Conservation (phyloP, 2,888 invertebrate genomes). For the Gnatocerus cornutus region DNA sequence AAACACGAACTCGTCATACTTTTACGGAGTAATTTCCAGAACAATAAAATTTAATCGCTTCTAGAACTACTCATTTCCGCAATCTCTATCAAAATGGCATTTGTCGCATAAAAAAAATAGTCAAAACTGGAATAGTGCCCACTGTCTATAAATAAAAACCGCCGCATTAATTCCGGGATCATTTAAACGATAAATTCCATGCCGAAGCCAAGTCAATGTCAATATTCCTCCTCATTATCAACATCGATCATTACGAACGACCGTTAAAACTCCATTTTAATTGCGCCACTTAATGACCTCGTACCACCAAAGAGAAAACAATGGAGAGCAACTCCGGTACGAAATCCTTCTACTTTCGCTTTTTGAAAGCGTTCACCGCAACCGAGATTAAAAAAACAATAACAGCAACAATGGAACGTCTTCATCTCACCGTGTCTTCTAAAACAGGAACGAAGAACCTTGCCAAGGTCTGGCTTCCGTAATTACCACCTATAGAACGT, state of each 20-base stretch:
- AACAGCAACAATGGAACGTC: conserved; percentile 14
- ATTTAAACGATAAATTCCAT: not conserved
- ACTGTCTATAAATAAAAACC: conserved; percentile 1
- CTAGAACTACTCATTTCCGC: not conserved
- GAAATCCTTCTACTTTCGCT: conserved; percentile 23
- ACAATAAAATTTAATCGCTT: not conserved
- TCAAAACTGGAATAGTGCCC: conserved; percentile 5
- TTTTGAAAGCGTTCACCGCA: conserved; percentile 15
- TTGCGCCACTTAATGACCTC: conserved; percentile 13
- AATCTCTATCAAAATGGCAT: not conserved
- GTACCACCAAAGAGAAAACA: conserved; percentile 21
- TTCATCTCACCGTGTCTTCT: conserved; percentile 13
- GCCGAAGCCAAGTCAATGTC: not conserved
- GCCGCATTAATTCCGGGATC: not conserved
- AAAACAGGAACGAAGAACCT: conserved; percentile 35
- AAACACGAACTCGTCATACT: conserved; percentile 4
- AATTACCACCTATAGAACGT: conserved; percentile 35
- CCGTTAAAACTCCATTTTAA: conserved; percentile 16
- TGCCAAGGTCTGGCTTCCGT: conserved; percentile 43
- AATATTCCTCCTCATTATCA: not conserved
- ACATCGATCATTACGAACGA: conserved; percentile 1
- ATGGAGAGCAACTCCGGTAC: conserved; percentile 11
- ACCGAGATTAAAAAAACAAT: conserved; percentile 10
- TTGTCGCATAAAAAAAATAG: not conserved
- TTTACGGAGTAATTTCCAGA: not conserved